Conservation (phyloP, 2,113 vertebrate species). For the Hiodon tergisus region DNA sequence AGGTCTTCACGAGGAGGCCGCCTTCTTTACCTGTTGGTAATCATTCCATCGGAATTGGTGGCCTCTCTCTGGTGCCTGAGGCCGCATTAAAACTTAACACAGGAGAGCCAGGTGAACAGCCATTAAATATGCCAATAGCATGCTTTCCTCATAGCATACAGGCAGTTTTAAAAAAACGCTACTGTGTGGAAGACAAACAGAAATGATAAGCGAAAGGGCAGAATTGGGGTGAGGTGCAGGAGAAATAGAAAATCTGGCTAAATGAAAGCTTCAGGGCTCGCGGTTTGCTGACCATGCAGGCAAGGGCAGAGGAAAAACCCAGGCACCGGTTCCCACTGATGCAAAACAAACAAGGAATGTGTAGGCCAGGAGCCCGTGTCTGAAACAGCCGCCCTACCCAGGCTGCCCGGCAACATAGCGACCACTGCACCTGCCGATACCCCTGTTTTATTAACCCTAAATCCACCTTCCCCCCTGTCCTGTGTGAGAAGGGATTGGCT, state of each 20-base stretch:
- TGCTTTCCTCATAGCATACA: neutral
- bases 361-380: too few species aligned
- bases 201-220: neutral
- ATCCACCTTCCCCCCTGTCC: neutral
- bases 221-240: neutral
- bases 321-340: neutral
- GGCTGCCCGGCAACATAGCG: neutral
- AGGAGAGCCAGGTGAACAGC: neutral
- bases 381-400: neutral
- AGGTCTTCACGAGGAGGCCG: neutral
- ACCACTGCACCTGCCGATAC: neutral
- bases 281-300: neutral
- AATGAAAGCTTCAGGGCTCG: neutral
- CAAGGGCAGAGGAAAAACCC: too few species aligned
- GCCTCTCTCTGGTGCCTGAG: too few species aligned
- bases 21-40: constrained; percentile 13
- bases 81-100: neutral
- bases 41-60: neutral
- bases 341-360: too few species aligned
- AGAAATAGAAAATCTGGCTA: neutral
- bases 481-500: neutral
- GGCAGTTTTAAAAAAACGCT: neutral
- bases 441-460: neutral
- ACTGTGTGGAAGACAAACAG: neutral
- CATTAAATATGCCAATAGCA: neutral